phyloP scores from a whole-genome alignment of 2,888 invertebrate genomes.

The Patella caerulea region DNA sequence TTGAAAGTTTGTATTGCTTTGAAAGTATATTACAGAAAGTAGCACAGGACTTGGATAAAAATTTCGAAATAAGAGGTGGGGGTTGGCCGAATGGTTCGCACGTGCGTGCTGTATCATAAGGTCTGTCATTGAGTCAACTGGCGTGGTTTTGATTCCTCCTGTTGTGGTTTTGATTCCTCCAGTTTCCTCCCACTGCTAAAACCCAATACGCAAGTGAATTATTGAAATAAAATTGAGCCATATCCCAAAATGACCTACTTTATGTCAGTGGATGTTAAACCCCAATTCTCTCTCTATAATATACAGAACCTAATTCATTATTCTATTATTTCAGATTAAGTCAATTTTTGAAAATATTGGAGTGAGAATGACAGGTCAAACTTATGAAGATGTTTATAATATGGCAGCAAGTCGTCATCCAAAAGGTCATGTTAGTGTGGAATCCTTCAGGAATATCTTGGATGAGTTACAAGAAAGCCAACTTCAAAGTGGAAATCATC shows the following conservation, averaged over 20 bases:
- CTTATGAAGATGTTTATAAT: conserved; percentile 64
- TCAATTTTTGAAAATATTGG: conserved; percentile 65
- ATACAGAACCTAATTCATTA: too few relatives aligned
- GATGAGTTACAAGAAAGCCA: conserved; percentile 59
- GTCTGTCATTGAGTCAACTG: too few relatives aligned
- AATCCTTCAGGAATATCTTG: conserved; percentile 66
- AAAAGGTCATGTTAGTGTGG: conserved; percentile 68
- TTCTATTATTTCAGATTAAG: conserved; percentile 54
- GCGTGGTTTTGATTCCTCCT: too few relatives aligned
- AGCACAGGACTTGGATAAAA: neutral
- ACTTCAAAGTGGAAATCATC: conserved; percentile 43
- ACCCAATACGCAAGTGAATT: too few relatives aligned
- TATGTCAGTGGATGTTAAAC: too few relatives aligned
- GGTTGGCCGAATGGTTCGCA: neutral
- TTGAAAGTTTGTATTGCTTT: neutral
- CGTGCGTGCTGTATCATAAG: too few relatives aligned
- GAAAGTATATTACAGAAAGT: neutral
- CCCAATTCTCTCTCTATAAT: too few relatives aligned
- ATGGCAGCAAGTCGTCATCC: conserved; percentile 61
- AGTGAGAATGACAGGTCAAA: conserved; percentile 64
- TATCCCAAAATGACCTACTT: too few relatives aligned
- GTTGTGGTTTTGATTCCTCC: too few relatives aligned
- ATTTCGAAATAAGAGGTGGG: neutral
- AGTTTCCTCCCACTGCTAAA: too few relatives aligned
- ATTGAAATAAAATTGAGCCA: too few relatives aligned